Evolutionary conservation across 2,113 vertebrate genomes (phyloP), one percentile per base, ranked within the genome.

Genomic region (Prionailurus viverrinus): DNA sequence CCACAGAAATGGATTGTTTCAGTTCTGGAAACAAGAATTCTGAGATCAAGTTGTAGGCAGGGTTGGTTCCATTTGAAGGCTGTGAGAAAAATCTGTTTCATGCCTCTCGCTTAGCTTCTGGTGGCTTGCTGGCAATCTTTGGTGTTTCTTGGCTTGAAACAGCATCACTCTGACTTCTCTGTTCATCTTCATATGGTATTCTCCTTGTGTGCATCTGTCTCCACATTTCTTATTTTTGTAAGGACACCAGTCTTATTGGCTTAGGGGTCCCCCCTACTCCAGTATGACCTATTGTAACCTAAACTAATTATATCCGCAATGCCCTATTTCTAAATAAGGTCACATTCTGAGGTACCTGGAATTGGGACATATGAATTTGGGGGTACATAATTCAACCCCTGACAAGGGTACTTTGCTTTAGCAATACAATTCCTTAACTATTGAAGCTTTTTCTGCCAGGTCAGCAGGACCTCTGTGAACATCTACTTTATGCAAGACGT

Each of bases 261-360:
- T 48, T 92, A 73, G 39, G 80, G 31, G 33, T 58, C 41, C 53
- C 71, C 7, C 53, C 66, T 61, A 58, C 39, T 73, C 7, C 19
- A 21, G 1, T 61, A 53, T 23, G n/a, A 91, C n/a, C 61, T 80
- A 73, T 73, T 31, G 21, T 25, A 73, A 61, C 27, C 51, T 58
- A 88, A 88, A 88, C 48, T 83, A 53, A 76, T 94, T 85, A 79
- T 1, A 79, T 79, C 63, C 71, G 51, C 48, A 69, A 2, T 68
- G 93, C 71, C 5, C 21, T 92, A 19, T 73, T 92, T 95, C n/a
- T 74, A 81, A 81, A 41, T 87, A 73, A 91, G 27, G 55, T 87
- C 65, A 81, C 66, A 81, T 63, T 92, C 2, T 81, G 65, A 92
- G 82, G 25, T 53, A 41, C 53, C 71, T 36, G 53, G 73, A 86